A percentile compares a stretch with the other conserved stretches of the same genome.
Conservation (phyloP, 2,797 vertebrate species). For the Sebastes ruberrimus region DNA sequence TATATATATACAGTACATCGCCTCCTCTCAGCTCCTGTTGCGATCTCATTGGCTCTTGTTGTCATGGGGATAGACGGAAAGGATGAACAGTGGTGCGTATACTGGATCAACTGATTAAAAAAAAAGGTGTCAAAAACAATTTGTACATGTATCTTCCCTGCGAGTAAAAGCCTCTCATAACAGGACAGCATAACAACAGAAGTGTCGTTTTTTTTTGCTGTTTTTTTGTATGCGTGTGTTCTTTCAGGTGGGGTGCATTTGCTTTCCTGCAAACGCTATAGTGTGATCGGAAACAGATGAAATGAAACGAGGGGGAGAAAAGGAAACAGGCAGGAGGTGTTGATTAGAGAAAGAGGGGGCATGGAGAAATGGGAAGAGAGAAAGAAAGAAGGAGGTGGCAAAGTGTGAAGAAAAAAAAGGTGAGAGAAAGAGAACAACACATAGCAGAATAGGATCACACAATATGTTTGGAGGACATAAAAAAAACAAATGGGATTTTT, state of each 20-base stretch:
- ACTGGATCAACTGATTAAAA: background rate
- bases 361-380: background rate
- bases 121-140: background rate
- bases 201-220: background rate
- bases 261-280: background rate
- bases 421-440: conserved; percentile 10
- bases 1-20: background rate
- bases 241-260: background rate
- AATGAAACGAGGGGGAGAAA: conserved; percentile 28
- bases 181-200: background rate
- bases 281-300: conserved; percentile 40
- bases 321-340: conserved; percentile 47
- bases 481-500: background rate
- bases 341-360: conserved; percentile 44
- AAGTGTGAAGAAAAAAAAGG: conserved; percentile 15
- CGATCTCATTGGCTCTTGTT: conserved; percentile 43
- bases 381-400: background rate
- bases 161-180: background rate
- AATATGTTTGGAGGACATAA: conserved; percentile 2
- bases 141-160: background rate
- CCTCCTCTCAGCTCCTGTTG: conserved; percentile 21
- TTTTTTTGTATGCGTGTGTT: background rate
- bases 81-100: conserved; percentile 11
- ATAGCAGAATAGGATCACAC: background rate
- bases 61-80: conserved; percentile 63